Base-by-base conservation (phyloP, 2,888 invertebrate genomes). In the Eupithecia centaureata region DNA sequence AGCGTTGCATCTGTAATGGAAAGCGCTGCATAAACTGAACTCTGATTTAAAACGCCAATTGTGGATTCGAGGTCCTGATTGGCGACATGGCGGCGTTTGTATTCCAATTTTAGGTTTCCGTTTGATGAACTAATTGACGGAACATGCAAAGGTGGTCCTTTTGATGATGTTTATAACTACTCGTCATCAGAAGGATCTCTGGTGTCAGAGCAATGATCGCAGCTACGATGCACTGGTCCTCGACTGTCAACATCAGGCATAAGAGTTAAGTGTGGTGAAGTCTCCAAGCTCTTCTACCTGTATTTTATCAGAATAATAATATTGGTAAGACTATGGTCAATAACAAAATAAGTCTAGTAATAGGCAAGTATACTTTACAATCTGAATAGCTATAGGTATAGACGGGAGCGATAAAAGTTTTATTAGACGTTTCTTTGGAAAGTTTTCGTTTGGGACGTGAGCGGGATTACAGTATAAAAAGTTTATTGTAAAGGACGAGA, bases 11-110 rank as follows among this genome's bases (percentile, higher is more conserved):
- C 72, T 73, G 72, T 74, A 77, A 80, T 79, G 74, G 76, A 79
- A 79, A 79, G 77, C 75, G 76, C 77, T 78, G 83, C 77, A 78
- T 82, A 79, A 75, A 74, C 76, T 75, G 76, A 73, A 69, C 73
- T 78, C 54, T 47, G 25, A 57, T 61, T 42, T 25, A 30, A 47
- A 65, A 18, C 51, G 35, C 22, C 35, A 33, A 35, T 61, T 61
- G 42, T 52, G 22, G 12, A 30, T 56, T n/a, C 13, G 52, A 15
- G 47, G 22, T 47, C 47, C 18, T 47, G 47, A 22, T 12, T 47
- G 47, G 22, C 42, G 42, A 47, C 47, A 47, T 47, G 42, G 22
- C 47, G 22, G 2, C 18, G 12, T 22, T 47, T 47, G 47, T 47
- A 5, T 22, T 47, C 12, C 10, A 7, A 4, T 12, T 47, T 0